Conservation (phyloP, 1,140 invertebrate species). For the Belonocnema kinseyi region DNA sequence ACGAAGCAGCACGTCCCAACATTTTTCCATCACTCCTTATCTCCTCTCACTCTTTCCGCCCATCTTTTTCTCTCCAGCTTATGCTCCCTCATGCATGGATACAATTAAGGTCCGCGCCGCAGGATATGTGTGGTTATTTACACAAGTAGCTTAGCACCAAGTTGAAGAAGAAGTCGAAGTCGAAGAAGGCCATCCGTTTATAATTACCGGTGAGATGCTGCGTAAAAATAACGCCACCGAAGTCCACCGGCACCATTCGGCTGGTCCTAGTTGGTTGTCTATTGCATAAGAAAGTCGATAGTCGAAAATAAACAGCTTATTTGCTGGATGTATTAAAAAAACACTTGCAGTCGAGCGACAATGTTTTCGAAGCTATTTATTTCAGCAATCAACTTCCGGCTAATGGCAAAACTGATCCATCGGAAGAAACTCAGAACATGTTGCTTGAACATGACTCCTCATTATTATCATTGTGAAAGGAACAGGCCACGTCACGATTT, state of each 20-base stretch:
- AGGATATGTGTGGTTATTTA: conserved; percentile 17
- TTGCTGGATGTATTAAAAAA: not conserved
- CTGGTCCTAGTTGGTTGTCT: conserved; percentile 49
- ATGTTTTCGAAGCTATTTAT: not conserved
- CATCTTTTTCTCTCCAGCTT: not conserved
- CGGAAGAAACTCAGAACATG: conserved; percentile 7
- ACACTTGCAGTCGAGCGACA: not conserved
- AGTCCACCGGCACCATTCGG: conserved; percentile 51
- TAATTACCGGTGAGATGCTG: conserved; percentile 47
- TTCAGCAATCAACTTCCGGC: not conserved
- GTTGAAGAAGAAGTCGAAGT: not conserved
- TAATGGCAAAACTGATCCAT: conserved; percentile 1
- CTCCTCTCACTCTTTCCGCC: not conserved
- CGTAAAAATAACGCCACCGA: conserved; percentile 59
- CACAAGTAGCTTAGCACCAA: not conserved
- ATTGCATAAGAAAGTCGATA: conserved; percentile 49
- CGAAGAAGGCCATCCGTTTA: conserved; percentile 50
- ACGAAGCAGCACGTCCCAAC: not conserved
- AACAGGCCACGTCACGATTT: conserved; percentile 3
- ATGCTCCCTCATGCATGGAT: not conserved
- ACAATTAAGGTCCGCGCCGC: conserved; percentile 1
- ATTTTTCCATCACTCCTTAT: not conserved
- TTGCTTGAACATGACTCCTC: conserved; percentile 1
- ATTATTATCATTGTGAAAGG: conserved; percentile 26
- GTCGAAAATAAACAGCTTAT: conserved; percentile 28